Evolutionary conservation across 2,113 vertebrate genomes (phyloP).

Genomic region (Silurus glanis): DNA sequence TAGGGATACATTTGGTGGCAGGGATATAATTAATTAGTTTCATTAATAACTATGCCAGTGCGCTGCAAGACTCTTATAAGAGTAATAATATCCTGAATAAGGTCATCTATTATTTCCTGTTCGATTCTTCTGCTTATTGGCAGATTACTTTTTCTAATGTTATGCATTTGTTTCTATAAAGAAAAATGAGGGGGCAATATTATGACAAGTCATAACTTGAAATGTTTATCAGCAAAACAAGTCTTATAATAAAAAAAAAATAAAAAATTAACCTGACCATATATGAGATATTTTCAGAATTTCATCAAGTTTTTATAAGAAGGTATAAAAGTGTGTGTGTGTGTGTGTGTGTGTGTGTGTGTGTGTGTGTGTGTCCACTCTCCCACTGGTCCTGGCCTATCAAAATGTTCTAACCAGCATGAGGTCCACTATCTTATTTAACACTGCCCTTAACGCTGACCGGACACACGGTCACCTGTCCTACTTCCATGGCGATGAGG

Average conservation of each 20-base stretch:
- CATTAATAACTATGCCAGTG: neutral
- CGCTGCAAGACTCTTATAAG: neutral
- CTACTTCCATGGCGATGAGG: conserved; percentile 46
- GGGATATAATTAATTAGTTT: neutral
- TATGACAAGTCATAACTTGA: neutral
- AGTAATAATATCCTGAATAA: neutral
- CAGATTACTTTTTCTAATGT: neutral
- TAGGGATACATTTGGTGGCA: neutral
- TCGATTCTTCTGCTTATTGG: neutral
- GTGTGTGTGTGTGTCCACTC: conserved; percentile 18
- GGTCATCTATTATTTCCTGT: neutral
- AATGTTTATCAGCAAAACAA: neutral
- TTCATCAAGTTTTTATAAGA: neutral
- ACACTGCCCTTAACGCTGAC: conserved; percentile 46
- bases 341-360: conserved; percentile 11
- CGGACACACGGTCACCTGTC: conserved; percentile 45
- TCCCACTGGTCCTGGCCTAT: conserved; percentile 45
- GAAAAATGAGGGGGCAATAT: neutral
- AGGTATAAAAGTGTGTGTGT: neutral
- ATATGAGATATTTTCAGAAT: neutral
- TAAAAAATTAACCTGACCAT: neutral
- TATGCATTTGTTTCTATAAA: neutral
- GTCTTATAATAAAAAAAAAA: neutral
- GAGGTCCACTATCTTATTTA: conserved; percentile 48
- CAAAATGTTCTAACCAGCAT: conserved; percentile 41